phyloP scores from a whole-genome alignment of 2,888 invertebrate species.

The Nasonovia ribisnigri region DNA sequence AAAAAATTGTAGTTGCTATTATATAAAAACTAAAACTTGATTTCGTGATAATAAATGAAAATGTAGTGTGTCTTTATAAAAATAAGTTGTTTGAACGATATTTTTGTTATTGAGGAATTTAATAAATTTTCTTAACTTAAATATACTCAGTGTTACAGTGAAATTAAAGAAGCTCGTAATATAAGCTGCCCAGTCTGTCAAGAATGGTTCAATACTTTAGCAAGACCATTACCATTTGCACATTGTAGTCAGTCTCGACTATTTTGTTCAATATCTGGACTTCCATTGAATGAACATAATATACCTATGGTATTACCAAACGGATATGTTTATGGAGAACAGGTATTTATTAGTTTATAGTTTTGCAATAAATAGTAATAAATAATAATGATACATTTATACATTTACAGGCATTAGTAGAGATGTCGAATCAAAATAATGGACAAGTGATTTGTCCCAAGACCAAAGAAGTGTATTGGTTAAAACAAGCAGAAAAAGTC shows the following conservation, averaged over 20 bases:
- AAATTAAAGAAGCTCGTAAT: slow-evolving; percentile 77
- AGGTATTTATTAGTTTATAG: slow-evolving; percentile 73
- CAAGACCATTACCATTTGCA: slow-evolving; percentile 89
- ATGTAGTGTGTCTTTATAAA: neutral
- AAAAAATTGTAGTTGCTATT: neutral
- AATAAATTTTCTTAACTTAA: slow-evolving; percentile 69
- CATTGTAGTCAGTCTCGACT: slow-evolving; percentile 96
- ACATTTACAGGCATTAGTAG: slow-evolving; percentile 81
- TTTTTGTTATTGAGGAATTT: neutral
- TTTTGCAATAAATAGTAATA: slow-evolving; percentile 67
- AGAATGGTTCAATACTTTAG: slow-evolving; percentile 87
- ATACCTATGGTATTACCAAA: slow-evolving; percentile 99
- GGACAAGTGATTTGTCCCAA: slow-evolving; percentile 94
- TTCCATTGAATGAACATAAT: slow-evolving; percentile 96
- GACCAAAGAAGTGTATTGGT: slow-evolving; percentile 90
- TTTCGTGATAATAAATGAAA: neutral
- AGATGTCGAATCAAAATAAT: slow-evolving; percentile 91
- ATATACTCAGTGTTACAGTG: slow-evolving; percentile 80
- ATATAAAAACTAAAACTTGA: neutral
- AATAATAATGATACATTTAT: slow-evolving; percentile 67
- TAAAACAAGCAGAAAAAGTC: slow-evolving; percentile 95
- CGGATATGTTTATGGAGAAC: slow-evolving; percentile 95
- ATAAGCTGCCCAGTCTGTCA: slow-evolving; percentile 94
- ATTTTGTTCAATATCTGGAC: slow-evolving; percentile 90
- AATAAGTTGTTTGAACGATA: neutral